Conservation (phyloP, 1,140 invertebrate species). For the Liolophura sinensis region DNA sequence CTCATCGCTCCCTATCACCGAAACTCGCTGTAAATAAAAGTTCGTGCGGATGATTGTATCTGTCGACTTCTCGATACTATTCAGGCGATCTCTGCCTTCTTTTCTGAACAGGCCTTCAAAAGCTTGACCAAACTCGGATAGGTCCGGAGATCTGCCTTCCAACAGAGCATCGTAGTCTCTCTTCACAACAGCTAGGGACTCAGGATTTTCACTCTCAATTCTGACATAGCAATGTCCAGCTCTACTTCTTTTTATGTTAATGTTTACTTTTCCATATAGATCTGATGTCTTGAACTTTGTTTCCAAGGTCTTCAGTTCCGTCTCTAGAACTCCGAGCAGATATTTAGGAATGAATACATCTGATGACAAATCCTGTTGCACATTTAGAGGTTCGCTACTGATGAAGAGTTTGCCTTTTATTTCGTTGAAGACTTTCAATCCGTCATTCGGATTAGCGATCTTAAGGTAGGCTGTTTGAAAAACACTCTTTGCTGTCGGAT, state of each 20-base stretch:
- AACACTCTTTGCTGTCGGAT: too few relatives aligned
- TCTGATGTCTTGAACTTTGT: constrained; percentile 1
- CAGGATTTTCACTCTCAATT: constrained; percentile 5
- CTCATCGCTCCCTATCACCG: constrained; percentile 27
- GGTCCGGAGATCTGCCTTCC: constrained; percentile 22
- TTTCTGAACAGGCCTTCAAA: constrained; percentile 20
- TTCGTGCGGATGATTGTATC: constrained; percentile 26
- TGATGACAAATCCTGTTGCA: not conserved
- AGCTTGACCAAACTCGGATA: constrained; percentile 16
- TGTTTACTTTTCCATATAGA: not conserved
- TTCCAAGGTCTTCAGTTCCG: not conserved
- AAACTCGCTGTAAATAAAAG: constrained; percentile 26
- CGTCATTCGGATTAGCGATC: not conserved
- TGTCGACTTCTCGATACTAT: constrained; percentile 21
- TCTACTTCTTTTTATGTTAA: constrained; percentile 12
- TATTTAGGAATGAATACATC: not conserved
- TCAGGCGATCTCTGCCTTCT: constrained; percentile 23
- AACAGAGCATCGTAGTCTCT: constrained; percentile 20
- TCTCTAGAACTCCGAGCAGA: not conserved
- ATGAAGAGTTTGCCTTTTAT: not conserved
- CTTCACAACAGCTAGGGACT: constrained; percentile 1
- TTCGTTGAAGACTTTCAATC: not conserved
- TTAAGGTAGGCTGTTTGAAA: not conserved
- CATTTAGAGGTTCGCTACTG: not conserved
- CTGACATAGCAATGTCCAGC: not conserved